Percentiles rank a stretch among this genome's conserved stretches.
phyloP scores from a whole-genome alignment of 2,113 vertebrate genomes.

The Corydoras maculifer region DNA sequence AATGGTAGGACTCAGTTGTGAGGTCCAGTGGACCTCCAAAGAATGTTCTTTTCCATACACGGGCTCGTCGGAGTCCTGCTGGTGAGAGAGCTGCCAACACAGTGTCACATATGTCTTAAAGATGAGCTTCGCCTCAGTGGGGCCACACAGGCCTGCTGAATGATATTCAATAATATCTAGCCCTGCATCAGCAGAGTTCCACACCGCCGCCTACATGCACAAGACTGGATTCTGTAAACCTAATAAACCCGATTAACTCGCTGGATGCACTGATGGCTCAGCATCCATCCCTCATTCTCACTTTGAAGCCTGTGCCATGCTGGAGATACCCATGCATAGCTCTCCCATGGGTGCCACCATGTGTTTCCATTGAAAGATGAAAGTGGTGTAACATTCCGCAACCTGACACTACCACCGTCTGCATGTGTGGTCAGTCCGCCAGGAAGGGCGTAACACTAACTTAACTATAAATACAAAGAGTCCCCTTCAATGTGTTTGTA shows the following conservation, averaged over 20 bases:
- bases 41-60: conserved; percentile 55
- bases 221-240: too few relatives aligned
- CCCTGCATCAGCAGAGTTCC: background rate
- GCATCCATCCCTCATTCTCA: background rate
- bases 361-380: conserved; percentile 49
- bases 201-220: background rate
- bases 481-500: conserved; percentile 29
- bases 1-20: conserved; percentile 7
- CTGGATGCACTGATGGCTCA: background rate
- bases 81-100: background rate
- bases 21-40: conserved; percentile 13
- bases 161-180: conserved; percentile 2
- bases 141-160: conserved; percentile 1
- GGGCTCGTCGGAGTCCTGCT: conserved; percentile 23
- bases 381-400: conserved; percentile 51
- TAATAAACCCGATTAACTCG: too few relatives aligned
- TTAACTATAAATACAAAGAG: conserved; percentile 31
- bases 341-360: conserved; percentile 7
- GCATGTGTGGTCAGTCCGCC: conserved; percentile 57
- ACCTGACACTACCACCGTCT: conserved; percentile 39
- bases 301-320: conserved; percentile 29
- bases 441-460: conserved; percentile 35
- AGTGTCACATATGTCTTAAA: conserved; percentile 53
- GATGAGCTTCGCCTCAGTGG: conserved; percentile 33
- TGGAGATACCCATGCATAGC: conserved; percentile 29